Evolutionary conservation across 2,888 invertebrate genomes (phyloP), one percentile per base, ranked within the genome.

Genomic region (Andrena bucephala): DNA sequence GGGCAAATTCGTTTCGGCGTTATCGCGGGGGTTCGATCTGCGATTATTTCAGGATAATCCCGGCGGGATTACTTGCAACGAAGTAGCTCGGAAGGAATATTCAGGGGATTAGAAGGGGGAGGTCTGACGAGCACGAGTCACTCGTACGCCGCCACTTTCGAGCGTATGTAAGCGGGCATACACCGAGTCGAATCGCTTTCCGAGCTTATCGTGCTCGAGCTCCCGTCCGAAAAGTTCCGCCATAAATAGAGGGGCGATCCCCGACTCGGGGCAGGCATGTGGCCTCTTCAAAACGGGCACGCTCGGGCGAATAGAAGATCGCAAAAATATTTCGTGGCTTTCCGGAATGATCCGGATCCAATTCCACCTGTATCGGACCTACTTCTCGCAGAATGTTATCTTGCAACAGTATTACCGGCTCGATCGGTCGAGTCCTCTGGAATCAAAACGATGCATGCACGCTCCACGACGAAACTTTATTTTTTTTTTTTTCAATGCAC

Each of bases 11-110:
- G 67, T 63, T 69, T 50, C n/a, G 27, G 54, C 81, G 62, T 78
- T 81, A 73, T 70, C 84, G 77, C 24, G 20, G 66, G 66, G 74
- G 63, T 76, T 86, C 74, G 78, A 84, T 84, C 65, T 27, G 42
- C 80, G 85, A 86, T 86, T 83, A 85, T 86, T 83, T 85, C 78
- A 5, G 48, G 65, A 79, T 69, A 77, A 77, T 78, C 69, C 77
- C 2, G 27, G 20, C 59, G 36, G 62, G 66, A 77, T 81, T 54
- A 76, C 73, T 67, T 57, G 27, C 29, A 24, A 13, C 63, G 54
- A 75, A 77, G 79, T 67, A 79, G 52, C 73, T 72, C 62, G 50
- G 33, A 57, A 59, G 72, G 73, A 78, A 74, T 78, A 73, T 81
- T 76, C 72, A 54, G 24, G 66, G 70, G 82, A 74, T 81, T 78